These are phyloP conservation scores for Tragelaphus buxtoni DNA, from an alignment of 2,113 vertebrate species.

Conservation along the genomic window DNA sequence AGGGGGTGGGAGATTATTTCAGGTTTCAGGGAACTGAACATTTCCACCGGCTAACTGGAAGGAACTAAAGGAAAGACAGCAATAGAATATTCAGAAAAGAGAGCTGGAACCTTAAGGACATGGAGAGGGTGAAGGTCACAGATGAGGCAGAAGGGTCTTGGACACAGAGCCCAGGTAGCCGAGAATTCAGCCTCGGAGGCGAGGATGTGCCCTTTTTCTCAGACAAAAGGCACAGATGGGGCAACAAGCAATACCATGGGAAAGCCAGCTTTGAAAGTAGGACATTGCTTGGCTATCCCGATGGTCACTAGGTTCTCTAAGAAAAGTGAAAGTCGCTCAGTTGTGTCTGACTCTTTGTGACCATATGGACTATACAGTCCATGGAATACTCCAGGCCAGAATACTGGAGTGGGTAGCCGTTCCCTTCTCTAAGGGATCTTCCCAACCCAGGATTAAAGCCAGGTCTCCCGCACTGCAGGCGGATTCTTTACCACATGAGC, in stretches of 20 bases:
- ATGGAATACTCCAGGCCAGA: background rate
- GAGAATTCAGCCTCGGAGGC: background rate
- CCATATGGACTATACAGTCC: background rate
- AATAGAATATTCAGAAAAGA: background rate
- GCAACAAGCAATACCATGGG: background rate
- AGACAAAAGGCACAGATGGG: background rate
- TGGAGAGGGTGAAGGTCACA: no score
- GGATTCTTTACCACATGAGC: background rate
- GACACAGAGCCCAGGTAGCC: background rate
- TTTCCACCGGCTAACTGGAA: background rate
- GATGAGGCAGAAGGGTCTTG: no score
- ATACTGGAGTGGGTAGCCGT: accelerated
- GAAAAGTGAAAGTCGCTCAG: background rate
- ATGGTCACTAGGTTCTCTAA: background rate
- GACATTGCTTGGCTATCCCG: accelerated
- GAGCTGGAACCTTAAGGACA: background rate
- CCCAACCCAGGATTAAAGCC: background rate
- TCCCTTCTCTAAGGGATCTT: background rate
- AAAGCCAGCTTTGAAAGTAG: background rate
- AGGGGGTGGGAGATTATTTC: accelerated
- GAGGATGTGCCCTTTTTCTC: background rate
- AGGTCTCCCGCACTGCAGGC: background rate
- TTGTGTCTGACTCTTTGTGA: background rate
- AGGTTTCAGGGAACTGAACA: background rate
- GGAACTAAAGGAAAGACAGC: background rate